These are phyloP conservation scores for Lonchura striata DNA, from an alignment of 2,113 vertebrate genomes.

Conservation along the genomic window DNA sequence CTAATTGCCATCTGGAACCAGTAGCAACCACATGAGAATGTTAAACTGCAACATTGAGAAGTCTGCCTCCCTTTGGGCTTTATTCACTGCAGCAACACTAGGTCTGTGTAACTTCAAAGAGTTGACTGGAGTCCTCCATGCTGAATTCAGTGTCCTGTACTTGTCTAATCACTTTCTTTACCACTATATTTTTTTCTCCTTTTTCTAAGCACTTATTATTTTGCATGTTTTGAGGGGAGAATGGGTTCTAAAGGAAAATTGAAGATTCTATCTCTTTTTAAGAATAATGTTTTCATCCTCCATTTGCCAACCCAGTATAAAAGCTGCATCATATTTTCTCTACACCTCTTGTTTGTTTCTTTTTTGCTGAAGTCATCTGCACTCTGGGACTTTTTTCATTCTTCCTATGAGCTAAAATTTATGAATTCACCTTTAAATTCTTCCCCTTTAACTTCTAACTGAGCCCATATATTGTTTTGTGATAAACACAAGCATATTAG, in stretches of 20 bases:
- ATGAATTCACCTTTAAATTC: neutral
- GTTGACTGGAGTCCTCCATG: neutral
- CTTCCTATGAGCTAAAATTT: neutral
- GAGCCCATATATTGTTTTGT: neutral
- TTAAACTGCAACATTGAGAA: neutral
- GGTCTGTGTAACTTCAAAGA: neutral
- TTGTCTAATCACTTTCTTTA: neutral
- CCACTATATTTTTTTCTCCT: neutral
- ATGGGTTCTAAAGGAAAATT: neutral
- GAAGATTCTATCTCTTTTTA: neutral
- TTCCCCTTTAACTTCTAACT: neutral
- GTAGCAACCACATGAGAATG: slow-evolving; percentile 7
- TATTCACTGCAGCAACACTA: neutral
- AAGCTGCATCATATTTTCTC: neutral
- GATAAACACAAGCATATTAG: neutral
- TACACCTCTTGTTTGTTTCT: neutral
- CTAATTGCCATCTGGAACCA: slow-evolving; percentile 57
- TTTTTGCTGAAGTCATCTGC: neutral
- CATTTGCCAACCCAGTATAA: neutral
- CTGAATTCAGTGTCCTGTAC: neutral
- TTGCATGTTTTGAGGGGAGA: neutral
- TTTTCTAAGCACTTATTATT: neutral
- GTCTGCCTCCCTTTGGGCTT: neutral
- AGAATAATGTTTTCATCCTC: neutral
- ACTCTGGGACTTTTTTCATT: neutral